A percentile compares a stretch with the other conserved stretches of the same genome.
These are phyloP conservation scores for Conus canariensis DNA, from an alignment of 2,888 invertebrate genomes.

Conservation along the genomic window DNA sequence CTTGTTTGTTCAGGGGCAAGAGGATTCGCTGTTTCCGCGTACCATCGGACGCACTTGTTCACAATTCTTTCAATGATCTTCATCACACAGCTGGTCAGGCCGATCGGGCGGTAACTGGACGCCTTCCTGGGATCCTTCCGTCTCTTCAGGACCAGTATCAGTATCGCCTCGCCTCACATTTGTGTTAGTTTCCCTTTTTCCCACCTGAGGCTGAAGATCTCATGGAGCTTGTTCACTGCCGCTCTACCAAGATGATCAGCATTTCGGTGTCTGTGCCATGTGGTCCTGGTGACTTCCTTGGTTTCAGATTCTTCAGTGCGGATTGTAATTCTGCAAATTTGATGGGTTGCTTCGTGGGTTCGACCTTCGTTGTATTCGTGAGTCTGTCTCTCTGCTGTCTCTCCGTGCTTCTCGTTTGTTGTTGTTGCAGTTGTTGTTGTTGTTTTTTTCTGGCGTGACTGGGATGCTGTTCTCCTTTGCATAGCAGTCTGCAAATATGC, in stretches of 20 bases:
- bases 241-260: slow-evolving; percentile 11
- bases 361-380: background rate
- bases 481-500: background rate
- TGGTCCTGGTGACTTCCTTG: background rate
- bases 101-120: slow-evolving; percentile 20
- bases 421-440: too few species aligned
- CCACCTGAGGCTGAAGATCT: slow-evolving; percentile 29
- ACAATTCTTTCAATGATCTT: slow-evolving; percentile 2
- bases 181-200: background rate
- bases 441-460: background rate
- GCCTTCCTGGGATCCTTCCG: background rate
- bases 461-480: background rate
- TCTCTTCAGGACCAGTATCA: slow-evolving; percentile 2
- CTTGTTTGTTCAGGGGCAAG: slow-evolving; percentile 11
- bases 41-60: background rate
- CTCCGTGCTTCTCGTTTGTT: background rate
- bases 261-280: slow-evolving; percentile 15
- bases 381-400: slow-evolving; percentile 1
- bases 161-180: slow-evolving; percentile 21
- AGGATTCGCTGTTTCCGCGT: background rate
- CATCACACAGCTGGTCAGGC: slow-evolving; percentile 9
- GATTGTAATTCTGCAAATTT: background rate
- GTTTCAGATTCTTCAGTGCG: slow-evolving; percentile 5
- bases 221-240: slow-evolving; percentile 1
- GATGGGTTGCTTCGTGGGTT: background rate